Evolutionary conservation across 2,797 vertebrate genomes (phyloP), one percentile per base, ranked within the genome.

Genomic region (Myotis vivesi): DNA sequence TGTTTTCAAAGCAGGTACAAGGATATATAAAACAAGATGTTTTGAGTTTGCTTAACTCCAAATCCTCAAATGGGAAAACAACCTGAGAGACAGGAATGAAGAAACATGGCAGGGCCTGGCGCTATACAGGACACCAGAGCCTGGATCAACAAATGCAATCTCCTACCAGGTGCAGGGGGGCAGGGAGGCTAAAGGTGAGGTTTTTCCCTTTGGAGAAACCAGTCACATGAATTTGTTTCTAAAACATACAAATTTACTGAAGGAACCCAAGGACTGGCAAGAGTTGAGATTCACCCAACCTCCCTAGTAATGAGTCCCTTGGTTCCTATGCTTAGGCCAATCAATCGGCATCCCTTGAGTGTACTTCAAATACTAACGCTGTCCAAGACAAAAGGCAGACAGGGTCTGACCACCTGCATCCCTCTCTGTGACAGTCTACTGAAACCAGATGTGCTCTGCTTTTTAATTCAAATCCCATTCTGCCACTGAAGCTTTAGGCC

Each of bases 1-100:
- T 55, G 0, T 95, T 95, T 95, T 87, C 80, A 91, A 87, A 96
- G 71, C 20, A 90, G 66, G 23, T 79, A 38, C 5, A 94, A 57
- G 64, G 23, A 89, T 57, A 91, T 28, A 80, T 5, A 88, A 4
- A 64, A 55, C 10, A 66, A 81, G 41, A 33, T 44, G 73, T 69
- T 71, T 51, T 72, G 36, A 72, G 28, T 59, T 64, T 36, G 30
- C 30, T 79, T 41, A 94, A 85, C 28, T 90, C 51, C 71, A 92
- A 59, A 41, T 44, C n/a, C 36, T 95, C 41, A 89, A 93, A 92
- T 71, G 73, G 62, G 36, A 87, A 91, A 83, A 84, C n/a, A 2
- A 81, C 23, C 30, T 80, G 22, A 71, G 79, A 85, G 23, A 25
- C 28, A 71, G 49, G 11, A n/a, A 20, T 71, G 4, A 94, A 62